Evolutionary conservation across 2,888 invertebrate species (phyloP), one percentile per base, ranked within the genome.

Genomic region (Dascillus cervinus): DNA sequence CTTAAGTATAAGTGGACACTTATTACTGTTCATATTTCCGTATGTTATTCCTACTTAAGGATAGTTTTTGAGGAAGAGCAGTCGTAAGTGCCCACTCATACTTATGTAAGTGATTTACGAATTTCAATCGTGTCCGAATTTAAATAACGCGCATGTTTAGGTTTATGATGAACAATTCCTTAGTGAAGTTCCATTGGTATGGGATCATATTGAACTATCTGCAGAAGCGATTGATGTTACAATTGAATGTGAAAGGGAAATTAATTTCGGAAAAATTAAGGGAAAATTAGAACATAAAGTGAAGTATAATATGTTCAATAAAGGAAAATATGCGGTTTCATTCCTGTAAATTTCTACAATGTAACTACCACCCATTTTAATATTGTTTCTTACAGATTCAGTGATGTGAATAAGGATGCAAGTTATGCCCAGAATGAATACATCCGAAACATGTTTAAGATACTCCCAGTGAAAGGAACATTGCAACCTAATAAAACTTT

Each of bases 201-300:
- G 23, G 9, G 44, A 48, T 10, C 25, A 8, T 3, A 37, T 57
- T 10, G 32, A 39, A 22, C 42, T 76, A 9, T 67, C 66, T 1
- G 77, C 73, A 1, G 77, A 79, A 58, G 72, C 73, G 27, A 73
- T 75, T 30, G 73, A 76, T 44, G 72, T 78, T 3, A 61, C 64
- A 49, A 60, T 79, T 4, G 72, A 76, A 46, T 57, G 53, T 31
- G 28, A 43, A 2, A 44, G 43, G 19, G 45, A 52, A 23, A 44
- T 79, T 9, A 65, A 75, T 44, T 71, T 75, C 37, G 74, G 74
- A 27, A 69, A 68, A 30, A 67, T 75, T 1, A 75, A 72, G 64
- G 75, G 77, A 2, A 71, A 70, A 32, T 66, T 67, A 0, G 62
- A 67, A 1, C 60, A 67, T 10, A 52, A 46, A 1, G 55, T 64